These are phyloP conservation scores for Egretta garzetta DNA, from an alignment of 2,113 vertebrate genomes.

Conservation along the genomic window DNA sequence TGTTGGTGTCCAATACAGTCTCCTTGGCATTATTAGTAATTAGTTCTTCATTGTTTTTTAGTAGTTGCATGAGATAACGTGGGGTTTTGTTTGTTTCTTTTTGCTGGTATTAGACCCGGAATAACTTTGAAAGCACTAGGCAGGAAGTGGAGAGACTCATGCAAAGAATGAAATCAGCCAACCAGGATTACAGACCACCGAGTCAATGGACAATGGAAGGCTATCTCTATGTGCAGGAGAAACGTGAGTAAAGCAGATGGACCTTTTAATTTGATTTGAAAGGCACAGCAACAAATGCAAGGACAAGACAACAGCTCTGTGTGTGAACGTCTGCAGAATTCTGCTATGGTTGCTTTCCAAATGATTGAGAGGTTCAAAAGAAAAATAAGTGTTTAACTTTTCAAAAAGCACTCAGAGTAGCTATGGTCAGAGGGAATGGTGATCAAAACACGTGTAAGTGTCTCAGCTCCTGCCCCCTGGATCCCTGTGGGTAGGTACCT, in stretches of 20 bases:
- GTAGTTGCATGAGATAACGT: neutral
- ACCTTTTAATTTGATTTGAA: neutral
- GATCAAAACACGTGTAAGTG: neutral
- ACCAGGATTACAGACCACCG: constrained; percentile 92
- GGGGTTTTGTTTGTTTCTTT: neutral
- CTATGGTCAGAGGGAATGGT: neutral
- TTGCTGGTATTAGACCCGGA: constrained; percentile 83
- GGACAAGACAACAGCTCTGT: neutral
- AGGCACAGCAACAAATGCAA: neutral
- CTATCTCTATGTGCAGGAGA: constrained; percentile 95
- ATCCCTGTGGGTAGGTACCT: neutral
- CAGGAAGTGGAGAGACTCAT: constrained; percentile 96
- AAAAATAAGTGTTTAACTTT: neutral
- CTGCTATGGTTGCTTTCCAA: neutral
- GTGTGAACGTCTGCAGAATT: neutral
- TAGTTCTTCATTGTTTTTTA: neutral
- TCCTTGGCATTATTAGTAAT: neutral
- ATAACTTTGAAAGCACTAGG: constrained; percentile 98
- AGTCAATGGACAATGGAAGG: constrained; percentile 96
- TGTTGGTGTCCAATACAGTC: neutral
- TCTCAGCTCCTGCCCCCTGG: neutral
- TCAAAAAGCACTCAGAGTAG: neutral
- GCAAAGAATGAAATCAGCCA: constrained; percentile 95
- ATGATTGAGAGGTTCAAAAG: neutral
- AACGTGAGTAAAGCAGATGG: constrained; percentile 82